Evolutionary conservation across 1,140 invertebrate genomes (phyloP), one percentile per base, ranked within the genome.

Genomic region (Drosophila gunungcola): DNA sequence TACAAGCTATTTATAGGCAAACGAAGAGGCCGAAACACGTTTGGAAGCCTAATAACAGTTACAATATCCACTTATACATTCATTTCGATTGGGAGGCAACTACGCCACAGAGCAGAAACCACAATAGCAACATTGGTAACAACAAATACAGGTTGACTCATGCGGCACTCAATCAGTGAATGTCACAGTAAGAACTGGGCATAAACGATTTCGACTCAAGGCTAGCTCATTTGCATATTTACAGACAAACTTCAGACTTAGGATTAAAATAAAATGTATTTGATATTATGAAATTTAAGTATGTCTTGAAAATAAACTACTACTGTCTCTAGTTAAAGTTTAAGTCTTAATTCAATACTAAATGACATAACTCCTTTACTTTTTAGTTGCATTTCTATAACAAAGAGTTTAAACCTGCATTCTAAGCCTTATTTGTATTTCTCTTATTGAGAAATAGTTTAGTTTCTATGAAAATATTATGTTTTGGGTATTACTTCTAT

Each of bases 31-130:
- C 7, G 29, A 82, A 86, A 83, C 84, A 55, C 5, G 83, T 88
- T 88, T 73, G 21, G 49, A 46, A 78, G 63, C 56, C 48, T 41
- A 70, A 69, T 69, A 88, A 88, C 83, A 88, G 83, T 88, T 89
- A 83, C 75, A 67, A 75, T 64, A 60, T 73, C 41, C 48, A 27
- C 48, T 54, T 51, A 74, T 61, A 62, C 41, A 81, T 70, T 73
- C 55, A 65, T 55, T 75, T 70, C 74, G 70, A 86, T 75, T 83
- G 64, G 51, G 56, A 78, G 63, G 57, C 63, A 80, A 76, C 69
- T 75, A 79, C 67, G 72, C 60, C 73, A 81, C 52, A 78, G 63
- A 80, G 27, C 49, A 45, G 12, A 58, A 68, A 56, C 46, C 63
- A 70, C 60, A 83, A 53, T 67, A 21, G 61, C 45, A 65, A 42